Evolutionary conservation across 2,888 invertebrate species (phyloP).

Genomic region (Drosophila buzzatii): DNA sequence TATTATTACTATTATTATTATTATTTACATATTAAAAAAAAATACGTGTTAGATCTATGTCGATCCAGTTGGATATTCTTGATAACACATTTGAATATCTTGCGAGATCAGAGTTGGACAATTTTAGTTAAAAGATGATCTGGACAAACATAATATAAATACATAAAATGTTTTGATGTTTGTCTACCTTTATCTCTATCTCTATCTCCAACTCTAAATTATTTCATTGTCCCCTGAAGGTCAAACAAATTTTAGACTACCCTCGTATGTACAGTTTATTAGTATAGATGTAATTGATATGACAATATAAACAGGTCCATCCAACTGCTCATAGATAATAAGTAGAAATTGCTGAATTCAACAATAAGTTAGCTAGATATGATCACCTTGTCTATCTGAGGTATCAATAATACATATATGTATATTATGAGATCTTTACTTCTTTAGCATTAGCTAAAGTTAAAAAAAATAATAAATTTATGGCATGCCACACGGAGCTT

Average conservation of each 20-base stretch:
- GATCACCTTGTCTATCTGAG: too few relatives aligned
- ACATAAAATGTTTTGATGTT: background rate
- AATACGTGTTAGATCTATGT: too few relatives aligned
- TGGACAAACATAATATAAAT: background rate
- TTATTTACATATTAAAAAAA: too few relatives aligned
- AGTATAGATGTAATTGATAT: slow-evolving; percentile 1
- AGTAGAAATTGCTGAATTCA: background rate
- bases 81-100: too few relatives aligned
- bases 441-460: background rate
- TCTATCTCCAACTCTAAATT: background rate
- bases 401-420: too few relatives aligned
- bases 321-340: background rate
- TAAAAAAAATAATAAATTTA: too few relatives aligned
- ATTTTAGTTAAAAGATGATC: background rate
- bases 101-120: too few relatives aligned
- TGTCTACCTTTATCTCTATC: background rate
- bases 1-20: too few relatives aligned
- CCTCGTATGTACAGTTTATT: slow-evolving; percentile 4
- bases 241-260: background rate
- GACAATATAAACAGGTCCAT: background rate
- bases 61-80: too few relatives aligned
- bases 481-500: too few relatives aligned
- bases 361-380: too few relatives aligned
- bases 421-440: background rate
- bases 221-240: background rate